Conservation (phyloP, 2,888 invertebrate species). For the Eristalis pertinax region DNA sequence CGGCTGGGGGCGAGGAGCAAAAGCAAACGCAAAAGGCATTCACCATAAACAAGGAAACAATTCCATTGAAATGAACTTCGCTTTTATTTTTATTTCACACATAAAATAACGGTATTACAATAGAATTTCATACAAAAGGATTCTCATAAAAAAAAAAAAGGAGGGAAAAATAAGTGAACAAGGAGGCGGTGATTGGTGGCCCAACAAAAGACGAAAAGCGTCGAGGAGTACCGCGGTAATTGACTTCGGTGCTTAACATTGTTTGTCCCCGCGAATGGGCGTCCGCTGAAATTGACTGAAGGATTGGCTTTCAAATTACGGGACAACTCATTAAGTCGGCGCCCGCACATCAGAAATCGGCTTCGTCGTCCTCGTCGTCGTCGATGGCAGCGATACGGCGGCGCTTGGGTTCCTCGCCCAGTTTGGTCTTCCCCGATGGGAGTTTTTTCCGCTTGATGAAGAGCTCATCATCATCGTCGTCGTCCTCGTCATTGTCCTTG, state of each 20-base stretch:
- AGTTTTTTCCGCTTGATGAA: constrained; percentile 77
- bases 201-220: not conserved
- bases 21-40: constrained; percentile 5
- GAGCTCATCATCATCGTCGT: constrained; percentile 76
- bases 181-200: not conserved
- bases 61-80: constrained; percentile 54
- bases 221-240: constrained; percentile 26
- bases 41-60: constrained; percentile 51
- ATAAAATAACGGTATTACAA: constrained; percentile 62
- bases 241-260: constrained; percentile 36
- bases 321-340: constrained; percentile 28
- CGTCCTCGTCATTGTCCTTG: constrained; percentile 61
- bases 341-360: constrained; percentile 36
- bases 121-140: constrained; percentile 47
- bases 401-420: constrained; percentile 76
- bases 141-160: constrained; percentile 9
- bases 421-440: constrained; percentile 50
- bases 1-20: not conserved
- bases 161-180: not conserved
- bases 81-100: constrained; percentile 59
- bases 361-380: constrained; percentile 76
- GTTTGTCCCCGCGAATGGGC: constrained; percentile 40
- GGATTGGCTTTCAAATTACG: constrained; percentile 27
- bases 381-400: constrained; percentile 80
- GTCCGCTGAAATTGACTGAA: constrained; percentile 8